Evolutionary conservation across 2,888 invertebrate genomes (phyloP).

Genomic region (Antheraea assamensis): DNA sequence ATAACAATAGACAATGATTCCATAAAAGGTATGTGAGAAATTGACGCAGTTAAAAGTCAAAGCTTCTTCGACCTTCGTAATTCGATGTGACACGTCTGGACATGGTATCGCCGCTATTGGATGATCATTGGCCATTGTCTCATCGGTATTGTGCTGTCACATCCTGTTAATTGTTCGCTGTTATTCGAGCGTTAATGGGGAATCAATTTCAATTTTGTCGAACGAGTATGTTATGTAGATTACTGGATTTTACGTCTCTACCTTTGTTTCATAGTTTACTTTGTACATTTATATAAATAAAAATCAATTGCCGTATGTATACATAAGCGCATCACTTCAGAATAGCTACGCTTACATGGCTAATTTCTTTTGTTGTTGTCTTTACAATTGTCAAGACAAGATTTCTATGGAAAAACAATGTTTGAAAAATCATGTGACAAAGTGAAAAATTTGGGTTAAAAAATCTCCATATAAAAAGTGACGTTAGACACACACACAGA

Average conservation of each 20-base stretch:
- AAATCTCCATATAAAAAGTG: too few relatives aligned
- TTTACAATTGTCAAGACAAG: too few relatives aligned
- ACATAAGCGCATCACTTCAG: too few relatives aligned
- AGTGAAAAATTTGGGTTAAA: too few relatives aligned
- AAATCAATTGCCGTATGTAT: too few relatives aligned
- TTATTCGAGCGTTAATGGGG: constrained; percentile 20
- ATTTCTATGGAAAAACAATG: too few relatives aligned
- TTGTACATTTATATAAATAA: neutral
- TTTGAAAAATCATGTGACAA: too few relatives aligned
- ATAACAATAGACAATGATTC: neutral
- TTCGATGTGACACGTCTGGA: constrained; percentile 9
- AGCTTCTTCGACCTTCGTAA: constrained; percentile 4
- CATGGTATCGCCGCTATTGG: constrained; percentile 5
- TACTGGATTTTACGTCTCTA: neutral
- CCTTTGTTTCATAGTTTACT: neutral
- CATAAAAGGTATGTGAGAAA: constrained; percentile 5
- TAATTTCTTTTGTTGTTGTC: too few relatives aligned
- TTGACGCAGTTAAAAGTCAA: neutral
- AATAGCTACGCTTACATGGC: too few relatives aligned
- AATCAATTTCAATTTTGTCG: constrained; percentile 9
- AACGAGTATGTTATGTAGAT: neutral
- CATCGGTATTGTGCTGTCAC: constrained; percentile 10
- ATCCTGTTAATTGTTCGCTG: constrained; percentile 22
- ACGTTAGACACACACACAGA: too few relatives aligned
- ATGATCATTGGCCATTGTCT: constrained; percentile 10